These are phyloP conservation scores for Seriola aureovittata DNA, from an alignment of 2,113 vertebrate genomes.

Conservation along the genomic window DNA sequence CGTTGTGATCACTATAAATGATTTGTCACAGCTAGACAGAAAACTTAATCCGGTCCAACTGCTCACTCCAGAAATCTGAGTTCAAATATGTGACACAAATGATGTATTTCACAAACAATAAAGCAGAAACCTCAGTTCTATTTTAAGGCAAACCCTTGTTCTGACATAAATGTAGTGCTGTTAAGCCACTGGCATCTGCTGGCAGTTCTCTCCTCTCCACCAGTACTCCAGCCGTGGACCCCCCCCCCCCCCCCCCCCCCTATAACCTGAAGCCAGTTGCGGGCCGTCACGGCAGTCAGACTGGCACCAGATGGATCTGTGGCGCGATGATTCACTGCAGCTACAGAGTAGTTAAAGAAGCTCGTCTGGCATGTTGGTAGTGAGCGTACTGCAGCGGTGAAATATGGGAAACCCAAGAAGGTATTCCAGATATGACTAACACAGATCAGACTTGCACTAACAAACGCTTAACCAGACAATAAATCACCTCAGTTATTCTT, in stretches of 20 bases:
- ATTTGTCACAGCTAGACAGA: background rate
- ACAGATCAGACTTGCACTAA: too few relatives aligned
- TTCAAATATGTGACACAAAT: background rate
- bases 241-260: background rate
- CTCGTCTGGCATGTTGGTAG: background rate
- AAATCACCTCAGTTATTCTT: too few relatives aligned
- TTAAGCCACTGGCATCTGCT: constrained; percentile 28
- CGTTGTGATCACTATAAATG: background rate
- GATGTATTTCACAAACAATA: background rate
- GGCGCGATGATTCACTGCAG: background rate
- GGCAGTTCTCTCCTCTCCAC: constrained; percentile 26
- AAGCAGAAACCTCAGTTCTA: background rate
- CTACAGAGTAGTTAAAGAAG: background rate
- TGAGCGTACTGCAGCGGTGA: background rate
- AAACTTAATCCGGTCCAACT: background rate
- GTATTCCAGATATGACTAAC: background rate
- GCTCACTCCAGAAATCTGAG: background rate
- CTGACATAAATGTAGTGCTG: background rate
- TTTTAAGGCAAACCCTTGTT: background rate
- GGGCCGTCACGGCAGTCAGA: background rate
- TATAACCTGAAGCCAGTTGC: background rate
- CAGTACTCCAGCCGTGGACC: constrained; percentile 5
- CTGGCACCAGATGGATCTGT: constrained; percentile 14
- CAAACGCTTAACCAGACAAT: too few relatives aligned
- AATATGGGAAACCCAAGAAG: too few relatives aligned